phyloP scores from a whole-genome alignment of 2,888 invertebrate genomes.

The Noctua pronuba region DNA sequence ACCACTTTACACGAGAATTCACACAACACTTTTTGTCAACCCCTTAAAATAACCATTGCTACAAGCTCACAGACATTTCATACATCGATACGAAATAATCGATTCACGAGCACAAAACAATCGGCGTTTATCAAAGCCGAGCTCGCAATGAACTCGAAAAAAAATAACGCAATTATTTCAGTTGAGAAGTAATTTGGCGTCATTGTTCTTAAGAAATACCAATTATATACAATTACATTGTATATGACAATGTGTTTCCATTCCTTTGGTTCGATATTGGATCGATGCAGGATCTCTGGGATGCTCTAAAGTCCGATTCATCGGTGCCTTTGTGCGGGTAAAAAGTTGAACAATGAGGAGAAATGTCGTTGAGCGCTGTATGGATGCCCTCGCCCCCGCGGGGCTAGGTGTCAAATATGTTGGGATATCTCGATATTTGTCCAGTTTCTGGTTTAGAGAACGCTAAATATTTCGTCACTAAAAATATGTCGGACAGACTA shows the following conservation, averaged over 20 bases:
- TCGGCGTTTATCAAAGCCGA: constrained; percentile 85
- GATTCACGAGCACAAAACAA: constrained; percentile 79
- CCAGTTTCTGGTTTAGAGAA: constrained; percentile 31
- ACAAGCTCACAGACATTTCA: constrained; percentile 64
- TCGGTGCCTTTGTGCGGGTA: constrained; percentile 72
- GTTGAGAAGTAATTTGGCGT: constrained; percentile 88
- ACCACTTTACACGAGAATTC: constrained; percentile 65
- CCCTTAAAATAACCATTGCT: constrained; percentile 57
- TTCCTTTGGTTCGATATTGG: constrained; percentile 86
- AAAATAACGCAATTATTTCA: constrained; percentile 87
- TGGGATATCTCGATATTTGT: constrained; percentile 63
- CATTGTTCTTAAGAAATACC: constrained; percentile 90
- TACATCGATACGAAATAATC: constrained; percentile 70
- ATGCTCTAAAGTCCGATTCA: constrained; percentile 77
- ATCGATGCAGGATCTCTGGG: constrained; percentile 84
- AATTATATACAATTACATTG: constrained; percentile 90
- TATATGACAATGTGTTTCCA: constrained; percentile 88
- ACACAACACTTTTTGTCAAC: constrained; percentile 54
- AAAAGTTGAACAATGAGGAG: constrained; percentile 86
- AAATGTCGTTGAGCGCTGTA: constrained; percentile 71
- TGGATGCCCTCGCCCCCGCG: constrained; percentile 57
- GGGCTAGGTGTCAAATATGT: constrained; percentile 79
- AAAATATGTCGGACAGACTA: constrained; percentile 13
- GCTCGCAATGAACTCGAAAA: constrained; percentile 73
- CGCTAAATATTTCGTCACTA: constrained; percentile 28